Percentiles rank a stretch among this genome's conserved stretches.
phyloP scores from a whole-genome alignment of 2,888 invertebrate genomes.

The Macrosoma leucophasiata region DNA sequence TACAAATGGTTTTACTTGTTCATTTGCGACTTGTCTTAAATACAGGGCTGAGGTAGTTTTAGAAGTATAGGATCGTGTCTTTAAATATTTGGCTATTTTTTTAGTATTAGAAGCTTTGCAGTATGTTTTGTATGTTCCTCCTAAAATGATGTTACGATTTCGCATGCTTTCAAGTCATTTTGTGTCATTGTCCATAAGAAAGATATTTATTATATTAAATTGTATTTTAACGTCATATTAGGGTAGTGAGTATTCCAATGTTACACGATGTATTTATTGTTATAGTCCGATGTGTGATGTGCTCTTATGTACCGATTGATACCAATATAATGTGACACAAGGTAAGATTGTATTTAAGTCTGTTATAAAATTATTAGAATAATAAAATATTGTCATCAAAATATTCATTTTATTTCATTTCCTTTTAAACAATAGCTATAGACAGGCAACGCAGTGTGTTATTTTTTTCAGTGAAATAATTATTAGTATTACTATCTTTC shows the following conservation, averaged over 20 bases:
- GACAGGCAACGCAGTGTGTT: too few relatives aligned
- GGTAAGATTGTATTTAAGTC: slow-evolving; percentile 69
- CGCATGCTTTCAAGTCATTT: slow-evolving; percentile 57
- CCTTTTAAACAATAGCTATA: too few relatives aligned
- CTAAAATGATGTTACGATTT: slow-evolving; percentile 34
- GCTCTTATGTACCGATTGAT: slow-evolving; percentile 46
- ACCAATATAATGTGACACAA: slow-evolving; percentile 58
- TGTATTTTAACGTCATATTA: slow-evolving; percentile 22
- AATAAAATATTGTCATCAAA: slow-evolving; percentile 54
- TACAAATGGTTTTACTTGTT: slow-evolving; percentile 11
- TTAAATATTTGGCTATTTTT: slow-evolving; percentile 13
- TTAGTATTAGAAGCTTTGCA: slow-evolving; percentile 10
- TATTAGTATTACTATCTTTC: neutral
- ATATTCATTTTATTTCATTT: slow-evolving; percentile 38
- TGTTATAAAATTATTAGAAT: slow-evolving; percentile 52
- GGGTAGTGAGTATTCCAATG: slow-evolving; percentile 57
- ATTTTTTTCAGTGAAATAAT: too few relatives aligned
- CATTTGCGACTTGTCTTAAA: slow-evolving; percentile 11
- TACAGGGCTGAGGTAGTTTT: slow-evolving; percentile 25
- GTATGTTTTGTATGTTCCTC: slow-evolving; percentile 43
- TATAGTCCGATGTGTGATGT: slow-evolving; percentile 52
- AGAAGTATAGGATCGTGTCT: slow-evolving; percentile 16
- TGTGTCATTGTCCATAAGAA: slow-evolving; percentile 50
- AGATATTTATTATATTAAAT: slow-evolving; percentile 28
- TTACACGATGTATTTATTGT: slow-evolving; percentile 63